These are phyloP conservation scores for Sebastes alutus DNA, from an alignment of 2,797 vertebrate genomes.

Conservation along the genomic window DNA sequence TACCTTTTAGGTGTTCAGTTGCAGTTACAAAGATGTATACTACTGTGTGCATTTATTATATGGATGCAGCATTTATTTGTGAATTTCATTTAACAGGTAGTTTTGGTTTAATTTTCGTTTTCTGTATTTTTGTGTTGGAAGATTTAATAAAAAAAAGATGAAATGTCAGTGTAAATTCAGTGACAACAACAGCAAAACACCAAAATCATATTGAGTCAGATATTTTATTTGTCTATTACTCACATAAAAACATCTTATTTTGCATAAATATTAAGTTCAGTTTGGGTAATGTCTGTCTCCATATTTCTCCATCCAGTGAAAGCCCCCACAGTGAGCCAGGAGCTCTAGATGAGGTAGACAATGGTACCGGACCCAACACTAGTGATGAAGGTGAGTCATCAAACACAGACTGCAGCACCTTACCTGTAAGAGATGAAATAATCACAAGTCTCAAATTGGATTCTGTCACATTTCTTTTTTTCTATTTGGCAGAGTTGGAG, in stretches of 20 bases:
- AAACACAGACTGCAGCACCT: neutral
- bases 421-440: neutral
- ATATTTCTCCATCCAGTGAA: conserved; percentile 77
- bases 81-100: neutral
- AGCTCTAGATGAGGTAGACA: conserved; percentile 92
- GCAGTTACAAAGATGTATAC: neutral
- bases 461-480: neutral
- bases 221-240: neutral
- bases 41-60: neutral
- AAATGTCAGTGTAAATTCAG: neutral
- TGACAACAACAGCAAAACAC: neutral
- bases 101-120: neutral
- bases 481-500: conserved; percentile 88
- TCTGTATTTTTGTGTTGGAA: neutral
- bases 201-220: neutral
- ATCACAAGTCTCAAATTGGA: neutral
- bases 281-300: neutral
- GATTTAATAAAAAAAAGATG: no score
- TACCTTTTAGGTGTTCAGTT: neutral
- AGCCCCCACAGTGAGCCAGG: conserved; percentile 95
- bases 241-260: neutral
- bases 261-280: neutral
- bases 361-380: conserved; percentile 93
- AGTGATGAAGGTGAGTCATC: conserved; percentile 90
- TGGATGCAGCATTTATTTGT: neutral